Percentiles rank a stretch among this genome's conserved stretches.
phyloP scores from a whole-genome alignment of 1,140 invertebrate species.

The Orussus abietinus region DNA sequence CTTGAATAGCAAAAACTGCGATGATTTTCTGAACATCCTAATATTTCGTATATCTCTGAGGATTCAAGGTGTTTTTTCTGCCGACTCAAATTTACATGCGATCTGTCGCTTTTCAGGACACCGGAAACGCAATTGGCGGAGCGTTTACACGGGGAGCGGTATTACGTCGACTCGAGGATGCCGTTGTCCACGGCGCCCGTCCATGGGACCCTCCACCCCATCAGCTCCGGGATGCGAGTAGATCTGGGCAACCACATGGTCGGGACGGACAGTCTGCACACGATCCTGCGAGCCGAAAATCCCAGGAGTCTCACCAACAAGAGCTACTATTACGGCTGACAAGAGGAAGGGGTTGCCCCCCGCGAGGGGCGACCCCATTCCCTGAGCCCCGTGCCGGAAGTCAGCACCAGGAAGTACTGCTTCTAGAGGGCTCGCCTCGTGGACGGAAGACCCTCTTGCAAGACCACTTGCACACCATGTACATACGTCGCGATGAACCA shows the following conservation, averaged over 20 bases:
- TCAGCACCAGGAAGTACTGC: slow-evolving; percentile 49
- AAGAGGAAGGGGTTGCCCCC: slow-evolving; percentile 48
- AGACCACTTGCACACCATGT: too few relatives aligned
- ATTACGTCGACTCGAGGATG: slow-evolving; percentile 43
- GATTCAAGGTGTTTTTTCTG: neutral
- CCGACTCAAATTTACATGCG: neutral
- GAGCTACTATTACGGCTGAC: slow-evolving; percentile 63
- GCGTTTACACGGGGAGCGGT: slow-evolving; percentile 44
- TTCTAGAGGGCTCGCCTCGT: too few relatives aligned
- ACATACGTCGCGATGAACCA: too few relatives aligned
- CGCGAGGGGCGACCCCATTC: slow-evolving; percentile 46
- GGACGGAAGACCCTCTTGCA: too few relatives aligned
- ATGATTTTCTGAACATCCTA: neutral
- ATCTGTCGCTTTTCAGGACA: slow-evolving; percentile 36
- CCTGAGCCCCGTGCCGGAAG: slow-evolving; percentile 48
- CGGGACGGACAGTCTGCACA: slow-evolving; percentile 48
- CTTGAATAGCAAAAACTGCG: too few relatives aligned
- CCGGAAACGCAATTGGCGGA: slow-evolving; percentile 46
- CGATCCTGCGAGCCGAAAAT: slow-evolving; percentile 44
- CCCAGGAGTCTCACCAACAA: slow-evolving; percentile 55
- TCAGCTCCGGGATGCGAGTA: slow-evolving; percentile 34
- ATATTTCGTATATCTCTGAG: neutral
- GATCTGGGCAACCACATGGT: slow-evolving; percentile 53
- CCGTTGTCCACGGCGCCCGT: slow-evolving; percentile 30
- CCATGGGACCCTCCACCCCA: slow-evolving; percentile 19